phyloP scores from a whole-genome alignment of 2,888 invertebrate species.

The Cryptocephalus moraei region DNA sequence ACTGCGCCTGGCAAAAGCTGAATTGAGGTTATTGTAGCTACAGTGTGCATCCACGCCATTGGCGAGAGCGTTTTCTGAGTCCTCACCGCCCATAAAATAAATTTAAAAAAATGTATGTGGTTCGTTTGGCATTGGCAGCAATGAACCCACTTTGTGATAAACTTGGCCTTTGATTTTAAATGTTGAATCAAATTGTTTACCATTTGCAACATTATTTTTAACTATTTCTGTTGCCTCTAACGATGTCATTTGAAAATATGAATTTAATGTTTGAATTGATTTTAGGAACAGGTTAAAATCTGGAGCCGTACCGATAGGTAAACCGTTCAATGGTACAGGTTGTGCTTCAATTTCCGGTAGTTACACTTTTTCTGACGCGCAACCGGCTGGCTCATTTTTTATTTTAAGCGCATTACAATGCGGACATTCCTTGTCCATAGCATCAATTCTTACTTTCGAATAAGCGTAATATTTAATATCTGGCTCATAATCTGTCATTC shows the following conservation, averaged over 20 bases:
- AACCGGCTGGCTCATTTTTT: slow-evolving; percentile 2
- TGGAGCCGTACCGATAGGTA: neutral
- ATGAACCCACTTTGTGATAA: too few species aligned
- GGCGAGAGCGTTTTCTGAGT: too few species aligned
- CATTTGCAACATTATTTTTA: neutral
- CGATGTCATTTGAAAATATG: neutral
- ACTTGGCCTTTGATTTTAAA: slow-evolving; percentile 1
- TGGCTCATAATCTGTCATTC: too few species aligned
- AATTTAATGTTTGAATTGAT: neutral
- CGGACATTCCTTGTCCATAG: too few species aligned
- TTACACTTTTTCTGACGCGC: too few species aligned
- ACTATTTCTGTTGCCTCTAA: neutral
- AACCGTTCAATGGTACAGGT: too few species aligned
- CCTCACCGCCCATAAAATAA: too few species aligned
- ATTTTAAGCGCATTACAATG: too few species aligned
- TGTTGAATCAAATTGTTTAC: neutral
- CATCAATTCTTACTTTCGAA: too few species aligned
- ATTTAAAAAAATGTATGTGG: slow-evolving; percentile 1
- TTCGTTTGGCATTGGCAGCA: too few species aligned
- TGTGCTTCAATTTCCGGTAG: too few species aligned
- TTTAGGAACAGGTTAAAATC: neutral
- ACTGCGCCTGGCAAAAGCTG: neutral
- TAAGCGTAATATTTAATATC: too few species aligned
- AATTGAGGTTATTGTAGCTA: slow-evolving; percentile 1
- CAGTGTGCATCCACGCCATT: slow-evolving; percentile 1